Percentiles rank a stretch among this genome's conserved stretches.
Conservation (phyloP, 2,113 vertebrate genomes). For the Coptodon bakossiorum region DNA sequence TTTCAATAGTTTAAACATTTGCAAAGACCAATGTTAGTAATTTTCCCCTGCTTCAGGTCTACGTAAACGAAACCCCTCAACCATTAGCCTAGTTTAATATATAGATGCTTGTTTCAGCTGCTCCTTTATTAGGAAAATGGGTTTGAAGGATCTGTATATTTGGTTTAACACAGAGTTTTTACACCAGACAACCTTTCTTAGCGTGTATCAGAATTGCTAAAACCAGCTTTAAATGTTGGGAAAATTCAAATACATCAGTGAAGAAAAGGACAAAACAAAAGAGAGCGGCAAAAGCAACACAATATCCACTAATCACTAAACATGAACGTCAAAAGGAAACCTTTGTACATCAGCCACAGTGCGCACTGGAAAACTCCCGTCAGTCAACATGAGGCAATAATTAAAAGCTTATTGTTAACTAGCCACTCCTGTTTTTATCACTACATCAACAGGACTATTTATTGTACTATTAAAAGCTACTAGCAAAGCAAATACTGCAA, state of each 20-base stretch:
- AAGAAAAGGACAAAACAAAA: background rate
- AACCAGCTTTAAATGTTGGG: background rate
- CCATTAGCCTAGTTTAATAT: background rate
- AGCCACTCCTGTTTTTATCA: background rate
- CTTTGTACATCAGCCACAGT: background rate
- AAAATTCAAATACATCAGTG: background rate
- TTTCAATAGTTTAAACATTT: background rate
- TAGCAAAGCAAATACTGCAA: background rate
- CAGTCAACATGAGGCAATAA: background rate
- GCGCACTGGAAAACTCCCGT: background rate
- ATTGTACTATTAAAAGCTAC: background rate
- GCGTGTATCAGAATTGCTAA: accelerated
- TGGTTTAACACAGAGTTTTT: background rate
- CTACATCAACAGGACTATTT: background rate
- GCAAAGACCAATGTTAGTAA: background rate
- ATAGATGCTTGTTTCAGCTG: background rate
- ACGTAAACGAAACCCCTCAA: background rate
- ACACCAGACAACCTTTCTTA: accelerated
- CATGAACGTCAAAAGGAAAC: background rate
- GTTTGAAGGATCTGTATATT: background rate
- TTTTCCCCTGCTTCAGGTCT: background rate
- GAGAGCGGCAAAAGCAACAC: accelerated
- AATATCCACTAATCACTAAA: background rate
- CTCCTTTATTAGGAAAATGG: background rate
- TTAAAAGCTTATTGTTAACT: background rate